Conservation (phyloP, 2,888 invertebrate genomes). For the Anthrax anthrax region DNA sequence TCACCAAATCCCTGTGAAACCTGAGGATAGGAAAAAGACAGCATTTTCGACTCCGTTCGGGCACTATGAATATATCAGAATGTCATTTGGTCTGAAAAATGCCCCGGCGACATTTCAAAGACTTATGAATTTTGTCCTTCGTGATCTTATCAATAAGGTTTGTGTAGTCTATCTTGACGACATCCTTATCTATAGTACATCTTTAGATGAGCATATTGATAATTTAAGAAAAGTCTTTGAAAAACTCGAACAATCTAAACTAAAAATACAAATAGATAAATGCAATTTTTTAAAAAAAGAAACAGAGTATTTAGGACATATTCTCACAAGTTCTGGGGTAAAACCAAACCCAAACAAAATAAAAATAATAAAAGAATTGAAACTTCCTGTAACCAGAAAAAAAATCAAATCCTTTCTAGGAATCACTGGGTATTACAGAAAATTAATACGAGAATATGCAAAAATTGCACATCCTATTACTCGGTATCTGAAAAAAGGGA, state of each 20-base stretch:
- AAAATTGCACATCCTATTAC: conserved; percentile 1
- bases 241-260: conserved; percentile 4
- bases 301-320: conserved; percentile 15
- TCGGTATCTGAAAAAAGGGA: conserved; percentile 1
- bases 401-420: conserved; percentile 7
- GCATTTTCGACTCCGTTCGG: conserved; percentile 20
- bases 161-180: conserved; percentile 9
- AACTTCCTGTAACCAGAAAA: conserved; percentile 1
- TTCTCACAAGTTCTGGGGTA: conserved; percentile 17
- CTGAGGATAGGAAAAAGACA: conserved; percentile 17
- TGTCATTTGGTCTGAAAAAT: conserved; percentile 5
- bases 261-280: conserved; percentile 12
- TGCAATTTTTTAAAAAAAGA: conserved; percentile 3
- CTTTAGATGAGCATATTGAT: conserved; percentile 10
- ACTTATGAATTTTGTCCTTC: background rate
- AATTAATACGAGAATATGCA: conserved; percentile 4
- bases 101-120: conserved; percentile 1
- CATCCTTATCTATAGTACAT: conserved; percentile 13
- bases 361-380: conserved; percentile 7
- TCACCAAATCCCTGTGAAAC: conserved; percentile 16
- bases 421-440: conserved; percentile 8
- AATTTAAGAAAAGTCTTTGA: conserved; percentile 4
- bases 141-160: background rate
- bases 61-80: conserved; percentile 18
- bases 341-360: conserved; percentile 18